These are phyloP conservation scores for Oophaga sylvatica DNA, from an alignment of 2,797 vertebrate genomes.

Conservation along the genomic window DNA sequence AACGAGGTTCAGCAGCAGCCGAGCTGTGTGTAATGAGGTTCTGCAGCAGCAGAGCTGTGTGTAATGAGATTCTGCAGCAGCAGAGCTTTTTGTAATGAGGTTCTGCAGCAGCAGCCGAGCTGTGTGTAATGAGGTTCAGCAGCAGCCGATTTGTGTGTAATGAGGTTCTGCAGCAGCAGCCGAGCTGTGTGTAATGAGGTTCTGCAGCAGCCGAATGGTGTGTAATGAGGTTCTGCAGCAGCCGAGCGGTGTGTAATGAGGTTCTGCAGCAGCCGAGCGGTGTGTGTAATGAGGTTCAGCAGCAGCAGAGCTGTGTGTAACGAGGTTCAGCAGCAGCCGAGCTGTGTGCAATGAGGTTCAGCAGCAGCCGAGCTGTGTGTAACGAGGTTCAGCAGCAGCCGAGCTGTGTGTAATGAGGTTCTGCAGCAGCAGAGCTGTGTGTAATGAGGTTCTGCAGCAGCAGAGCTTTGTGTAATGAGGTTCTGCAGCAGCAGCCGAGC, in stretches of 20 bases:
- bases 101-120: neutral
- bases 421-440: neutral
- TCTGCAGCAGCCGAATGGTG: neutral
- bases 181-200: neutral
- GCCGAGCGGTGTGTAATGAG: neutral
- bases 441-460: neutral
- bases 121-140: neutral
- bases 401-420: neutral
- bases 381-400: neutral
- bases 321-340: too few relatives aligned
- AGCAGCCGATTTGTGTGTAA: neutral
- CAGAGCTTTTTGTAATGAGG: neutral
- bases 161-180: neutral
- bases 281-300: neutral
- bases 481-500: neutral
- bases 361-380: neutral
- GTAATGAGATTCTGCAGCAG: neutral
- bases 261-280: neutral
- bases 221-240: neutral
- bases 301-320: too few relatives aligned
- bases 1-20: too few relatives aligned
- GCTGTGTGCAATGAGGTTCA: too few relatives aligned
- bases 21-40: too few relatives aligned
- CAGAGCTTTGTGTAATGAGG: neutral
- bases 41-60: neutral